Evolutionary conservation across 64 coral and sea anemone species (phyloP).

Genomic region (Catalaphyllia jardinei): DNA sequence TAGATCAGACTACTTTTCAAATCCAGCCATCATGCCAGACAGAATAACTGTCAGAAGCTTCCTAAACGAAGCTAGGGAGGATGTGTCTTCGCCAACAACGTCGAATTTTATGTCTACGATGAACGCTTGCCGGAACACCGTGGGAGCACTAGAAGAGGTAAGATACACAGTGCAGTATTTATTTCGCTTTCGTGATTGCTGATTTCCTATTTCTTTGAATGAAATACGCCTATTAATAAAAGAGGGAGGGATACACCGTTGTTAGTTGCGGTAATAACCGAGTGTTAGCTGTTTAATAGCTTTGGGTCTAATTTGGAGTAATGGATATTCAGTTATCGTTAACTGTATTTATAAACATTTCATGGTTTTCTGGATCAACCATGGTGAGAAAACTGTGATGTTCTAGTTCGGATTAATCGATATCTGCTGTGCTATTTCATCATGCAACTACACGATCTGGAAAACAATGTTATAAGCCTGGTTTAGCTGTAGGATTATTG

Average conservation of each 20-base stretch:
- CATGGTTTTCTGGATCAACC: neutral
- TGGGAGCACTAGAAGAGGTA: constrained; percentile 80
- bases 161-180: neutral
- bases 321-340: constrained; percentile 8
- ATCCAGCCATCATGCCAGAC: constrained; percentile 71
- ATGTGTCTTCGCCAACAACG: constrained; percentile 86
- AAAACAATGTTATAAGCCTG: neutral
- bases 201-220: neutral
- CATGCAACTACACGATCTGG: neutral
- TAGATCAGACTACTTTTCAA: neutral
- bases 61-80: constrained; percentile 75
- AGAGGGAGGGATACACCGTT: neutral
- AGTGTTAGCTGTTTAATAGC: neutral
- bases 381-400: neutral
- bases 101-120: constrained; percentile 90
- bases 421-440: neutral
- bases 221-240: neutral
- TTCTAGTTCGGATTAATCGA: neutral
- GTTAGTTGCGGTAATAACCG: neutral
- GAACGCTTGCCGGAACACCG: constrained; percentile 77
- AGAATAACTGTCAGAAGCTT: constrained; percentile 84
- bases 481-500: neutral
- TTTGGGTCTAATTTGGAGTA: neutral
- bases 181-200: neutral
- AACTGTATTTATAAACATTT: constrained; percentile 11